Percentiles rank a stretch among this genome's conserved stretches.
phyloP scores from a whole-genome alignment of 2,113 vertebrate genomes.

The Paedocypris sp. region DNA sequence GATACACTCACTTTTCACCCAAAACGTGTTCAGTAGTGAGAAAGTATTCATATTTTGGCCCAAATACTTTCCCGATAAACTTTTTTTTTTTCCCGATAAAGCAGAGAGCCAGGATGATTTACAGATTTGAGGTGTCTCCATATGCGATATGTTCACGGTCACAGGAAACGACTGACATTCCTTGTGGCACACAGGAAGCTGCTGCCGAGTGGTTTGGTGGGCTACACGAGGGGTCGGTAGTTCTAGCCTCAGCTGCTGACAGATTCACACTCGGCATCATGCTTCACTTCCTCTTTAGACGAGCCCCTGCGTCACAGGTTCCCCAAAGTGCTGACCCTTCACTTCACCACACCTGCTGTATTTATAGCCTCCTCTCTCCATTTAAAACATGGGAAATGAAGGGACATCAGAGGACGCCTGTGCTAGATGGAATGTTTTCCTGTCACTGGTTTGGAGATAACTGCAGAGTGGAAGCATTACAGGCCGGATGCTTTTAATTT shows the following conservation, averaged over 20 bases:
- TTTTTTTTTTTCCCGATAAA: too few relatives aligned
- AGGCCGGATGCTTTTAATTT: too few relatives aligned
- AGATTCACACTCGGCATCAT: constrained; percentile 8
- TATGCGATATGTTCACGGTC: neutral
- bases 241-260: constrained; percentile 10
- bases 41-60: too few relatives aligned
- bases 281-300: constrained; percentile 13
- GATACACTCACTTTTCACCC: too few relatives aligned
- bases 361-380: constrained; percentile 23
- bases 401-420: neutral
- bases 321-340: constrained; percentile 27
- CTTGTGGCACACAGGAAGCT: neutral
- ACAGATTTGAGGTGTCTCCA: neutral
- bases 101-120: neutral
- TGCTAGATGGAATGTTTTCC: constrained; percentile 8
- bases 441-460: neutral
- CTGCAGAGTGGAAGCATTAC: neutral
- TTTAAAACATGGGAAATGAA: constrained; percentile 14
- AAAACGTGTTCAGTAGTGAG: too few relatives aligned
- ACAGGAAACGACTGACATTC: neutral
- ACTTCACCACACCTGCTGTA: constrained; percentile 34
- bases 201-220: neutral
- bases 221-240: constrained; percentile 5
- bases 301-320: constrained; percentile 18
- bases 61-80: too few relatives aligned